Evolutionary conservation across 2,113 vertebrate species (phyloP).

Genomic region (Lamprologus sp.): DNA sequence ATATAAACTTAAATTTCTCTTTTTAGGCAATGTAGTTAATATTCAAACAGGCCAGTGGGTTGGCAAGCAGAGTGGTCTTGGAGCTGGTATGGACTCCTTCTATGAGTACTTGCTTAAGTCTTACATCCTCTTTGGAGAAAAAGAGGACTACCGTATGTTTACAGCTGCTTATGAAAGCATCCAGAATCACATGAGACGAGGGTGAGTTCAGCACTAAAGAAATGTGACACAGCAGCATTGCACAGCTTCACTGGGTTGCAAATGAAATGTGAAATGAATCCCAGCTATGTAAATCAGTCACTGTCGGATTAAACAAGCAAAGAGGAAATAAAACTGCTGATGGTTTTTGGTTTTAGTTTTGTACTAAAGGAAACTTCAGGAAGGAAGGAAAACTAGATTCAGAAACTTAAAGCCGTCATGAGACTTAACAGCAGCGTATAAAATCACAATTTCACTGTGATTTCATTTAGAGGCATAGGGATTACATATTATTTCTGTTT

Average conservation of each 20-base stretch:
- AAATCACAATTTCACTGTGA: neutral
- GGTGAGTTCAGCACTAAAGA: conserved; percentile 70
- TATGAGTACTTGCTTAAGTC: conserved; percentile 97
- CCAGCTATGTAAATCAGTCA: neutral
- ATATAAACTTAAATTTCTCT: neutral
- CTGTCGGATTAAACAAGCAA: neutral
- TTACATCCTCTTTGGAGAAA: conserved; percentile 95
- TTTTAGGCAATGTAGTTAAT: conserved; percentile 91
- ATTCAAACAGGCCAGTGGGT: conserved; percentile 98
- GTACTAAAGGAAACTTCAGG: neutral
- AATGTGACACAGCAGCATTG: neutral
- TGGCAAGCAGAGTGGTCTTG: conserved; percentile 93
- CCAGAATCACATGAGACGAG: conserved; percentile 89
- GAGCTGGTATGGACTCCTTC: conserved; percentile 94
- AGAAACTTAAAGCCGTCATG: neutral
- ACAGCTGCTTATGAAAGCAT: conserved; percentile 87
- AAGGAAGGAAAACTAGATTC: neutral
- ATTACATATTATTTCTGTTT: neutral
- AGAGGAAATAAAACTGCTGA: neutral
- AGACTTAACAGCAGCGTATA: neutral
- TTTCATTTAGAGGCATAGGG: neutral
- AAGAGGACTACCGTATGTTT: conserved; percentile 94
- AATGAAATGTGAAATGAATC: neutral
- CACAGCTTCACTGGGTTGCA: neutral
- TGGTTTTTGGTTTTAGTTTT: neutral